phyloP scores from a whole-genome alignment of 2,113 vertebrate species.

The Tragelaphus buxtoni region DNA sequence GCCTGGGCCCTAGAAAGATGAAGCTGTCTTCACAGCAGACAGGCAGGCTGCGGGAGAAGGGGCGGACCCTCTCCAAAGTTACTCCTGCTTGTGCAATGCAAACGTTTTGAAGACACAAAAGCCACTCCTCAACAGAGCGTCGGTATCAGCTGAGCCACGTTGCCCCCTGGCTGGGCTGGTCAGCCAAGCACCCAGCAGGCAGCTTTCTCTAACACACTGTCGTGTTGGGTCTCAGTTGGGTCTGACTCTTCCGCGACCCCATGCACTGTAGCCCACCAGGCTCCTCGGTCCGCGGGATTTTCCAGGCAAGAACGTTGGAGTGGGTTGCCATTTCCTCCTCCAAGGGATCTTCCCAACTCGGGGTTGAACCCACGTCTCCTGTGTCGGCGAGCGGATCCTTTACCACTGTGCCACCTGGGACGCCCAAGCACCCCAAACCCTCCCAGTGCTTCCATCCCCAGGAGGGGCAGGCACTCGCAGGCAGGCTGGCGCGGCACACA shows the following conservation, averaged over 20 bases:
- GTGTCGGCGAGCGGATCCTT: rapidly evolving
- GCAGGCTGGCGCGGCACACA: not conserved
- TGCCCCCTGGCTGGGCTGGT: not conserved
- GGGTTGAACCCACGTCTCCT: not conserved
- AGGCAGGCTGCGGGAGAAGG: no score
- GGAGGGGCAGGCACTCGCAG: rapidly evolving
- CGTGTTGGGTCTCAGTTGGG: rapidly evolving
- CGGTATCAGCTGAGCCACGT: not conserved
- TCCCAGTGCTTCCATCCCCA: rapidly evolving
- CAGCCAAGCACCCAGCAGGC: not conserved
- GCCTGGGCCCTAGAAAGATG: not conserved
- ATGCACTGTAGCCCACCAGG: not conserved
- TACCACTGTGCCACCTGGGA: not conserved
- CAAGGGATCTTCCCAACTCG: not conserved
- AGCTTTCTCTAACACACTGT: not conserved
- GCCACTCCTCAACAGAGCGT: not conserved
- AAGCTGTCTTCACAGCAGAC: not conserved
- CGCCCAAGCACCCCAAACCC: not conserved
- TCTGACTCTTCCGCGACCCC: not conserved
- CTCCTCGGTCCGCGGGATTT: rapidly evolving
- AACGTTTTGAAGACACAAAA: not conserved
- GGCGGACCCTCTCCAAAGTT: not conserved
- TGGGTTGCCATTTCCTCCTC: not conserved
- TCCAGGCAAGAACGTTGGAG: not conserved
- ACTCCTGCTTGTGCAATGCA: not conserved